These are phyloP conservation scores for Ceraclea dissimilis DNA, from an alignment of 2,888 invertebrate species.

Conservation along the genomic window DNA sequence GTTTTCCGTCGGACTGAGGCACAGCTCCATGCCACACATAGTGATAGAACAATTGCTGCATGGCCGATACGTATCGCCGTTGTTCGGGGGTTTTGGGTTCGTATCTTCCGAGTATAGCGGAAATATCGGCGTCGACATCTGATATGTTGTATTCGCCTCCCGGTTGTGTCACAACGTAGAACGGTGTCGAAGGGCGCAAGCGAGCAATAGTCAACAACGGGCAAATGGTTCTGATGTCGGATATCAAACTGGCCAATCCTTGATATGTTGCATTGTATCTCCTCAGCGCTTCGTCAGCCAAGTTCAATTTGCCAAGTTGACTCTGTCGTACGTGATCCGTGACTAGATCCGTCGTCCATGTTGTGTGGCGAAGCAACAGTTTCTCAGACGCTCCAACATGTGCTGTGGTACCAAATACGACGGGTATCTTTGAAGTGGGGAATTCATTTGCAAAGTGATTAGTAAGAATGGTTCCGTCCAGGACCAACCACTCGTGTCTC, in stretches of 20 bases:
- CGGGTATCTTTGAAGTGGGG: slow-evolving; percentile 36
- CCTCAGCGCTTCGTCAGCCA: slow-evolving; percentile 54
- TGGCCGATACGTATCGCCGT: slow-evolving; percentile 65
- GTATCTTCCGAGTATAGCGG: slow-evolving; percentile 71
- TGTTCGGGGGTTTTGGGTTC: slow-evolving; percentile 66
- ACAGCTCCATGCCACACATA: slow-evolving; percentile 72
- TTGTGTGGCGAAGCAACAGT: slow-evolving; percentile 51
- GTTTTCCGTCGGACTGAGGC: slow-evolving; percentile 50
- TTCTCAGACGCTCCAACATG: slow-evolving; percentile 62
- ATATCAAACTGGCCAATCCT: slow-evolving; percentile 65
- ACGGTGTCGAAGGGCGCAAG: slow-evolving; percentile 55
- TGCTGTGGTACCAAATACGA: slow-evolving; percentile 67
- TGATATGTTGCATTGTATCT: slow-evolving; percentile 63
- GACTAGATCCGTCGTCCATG: slow-evolving; percentile 61
- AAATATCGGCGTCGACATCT: slow-evolving; percentile 60
- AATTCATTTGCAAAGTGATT: slow-evolving; percentile 60
- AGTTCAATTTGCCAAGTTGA: slow-evolving; percentile 53
- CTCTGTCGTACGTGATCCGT: slow-evolving; percentile 56
- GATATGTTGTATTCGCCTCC: slow-evolving; percentile 45
- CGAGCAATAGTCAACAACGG: slow-evolving; percentile 64
- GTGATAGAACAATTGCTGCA: slow-evolving; percentile 76
- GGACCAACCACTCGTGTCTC: slow-evolving; percentile 66
- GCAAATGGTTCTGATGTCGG: slow-evolving; percentile 72
- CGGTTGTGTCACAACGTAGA: slow-evolving; percentile 67
- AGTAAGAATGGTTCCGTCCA: slow-evolving; percentile 63